A percentile compares a stretch with the other conserved stretches of the same genome.
phyloP scores from a whole-genome alignment of 1,140 invertebrate genomes.

The Pissodes strobi region DNA sequence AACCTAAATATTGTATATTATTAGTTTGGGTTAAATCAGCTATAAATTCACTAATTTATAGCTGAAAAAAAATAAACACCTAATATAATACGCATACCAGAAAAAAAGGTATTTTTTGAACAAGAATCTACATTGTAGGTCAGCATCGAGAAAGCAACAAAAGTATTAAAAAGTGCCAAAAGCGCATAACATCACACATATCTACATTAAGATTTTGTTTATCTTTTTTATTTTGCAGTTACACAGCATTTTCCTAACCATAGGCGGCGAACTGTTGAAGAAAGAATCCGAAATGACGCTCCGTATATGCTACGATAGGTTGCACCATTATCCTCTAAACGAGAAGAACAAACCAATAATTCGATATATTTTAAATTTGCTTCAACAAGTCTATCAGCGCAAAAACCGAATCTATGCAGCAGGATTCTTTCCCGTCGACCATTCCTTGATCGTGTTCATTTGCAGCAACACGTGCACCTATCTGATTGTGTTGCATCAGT shows the following conservation, averaged over 20 bases:
- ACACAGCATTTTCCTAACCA: background rate
- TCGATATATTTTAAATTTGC: background rate
- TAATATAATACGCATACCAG: too few species aligned
- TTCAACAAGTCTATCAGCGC: constrained; percentile 4
- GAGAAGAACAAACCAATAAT: background rate
- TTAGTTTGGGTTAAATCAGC: too few species aligned
- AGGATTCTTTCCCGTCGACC: constrained; percentile 15
- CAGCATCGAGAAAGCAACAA: too few species aligned
- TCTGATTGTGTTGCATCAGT: constrained; percentile 12
- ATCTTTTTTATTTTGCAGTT: too few species aligned
- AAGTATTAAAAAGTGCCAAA: too few species aligned
- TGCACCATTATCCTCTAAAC: background rate
- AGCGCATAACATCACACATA: too few species aligned
- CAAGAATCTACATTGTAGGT: too few species aligned
- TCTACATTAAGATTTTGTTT: too few species aligned
- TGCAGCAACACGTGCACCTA: constrained; percentile 8
- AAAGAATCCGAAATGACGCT: constrained; percentile 1
- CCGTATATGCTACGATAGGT: background rate
- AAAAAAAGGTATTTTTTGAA: too few species aligned
- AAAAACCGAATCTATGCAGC: background rate
- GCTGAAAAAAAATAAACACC: too few species aligned
- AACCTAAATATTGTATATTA: too few species aligned
- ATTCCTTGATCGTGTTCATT: constrained; percentile 16
- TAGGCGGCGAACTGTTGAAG: constrained; percentile 3
- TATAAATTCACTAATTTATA: too few species aligned